Evolutionary conservation across 1,140 invertebrate species (phyloP).

Genomic region (Drosophila pachea): DNA sequence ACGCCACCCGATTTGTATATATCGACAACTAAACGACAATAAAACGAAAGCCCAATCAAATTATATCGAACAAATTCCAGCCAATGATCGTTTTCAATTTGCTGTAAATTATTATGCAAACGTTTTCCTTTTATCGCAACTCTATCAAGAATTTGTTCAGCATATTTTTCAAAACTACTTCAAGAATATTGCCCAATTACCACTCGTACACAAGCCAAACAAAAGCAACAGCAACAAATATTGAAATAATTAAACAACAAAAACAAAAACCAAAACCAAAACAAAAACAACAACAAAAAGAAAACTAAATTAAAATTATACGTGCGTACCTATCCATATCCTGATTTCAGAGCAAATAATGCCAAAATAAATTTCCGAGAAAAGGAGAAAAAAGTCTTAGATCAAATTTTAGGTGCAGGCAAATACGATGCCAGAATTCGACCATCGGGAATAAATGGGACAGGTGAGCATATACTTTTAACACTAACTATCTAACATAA

Average conservation of each 20-base stretch:
- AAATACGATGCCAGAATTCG: slow-evolving; percentile 95
- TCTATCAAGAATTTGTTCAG: slow-evolving; percentile 43
- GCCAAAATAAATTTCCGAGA: slow-evolving; percentile 92
- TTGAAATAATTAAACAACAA: slow-evolving; percentile 18
- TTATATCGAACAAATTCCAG: slow-evolving; percentile 2
- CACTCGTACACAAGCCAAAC: slow-evolving; percentile 39
- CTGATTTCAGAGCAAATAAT: slow-evolving; percentile 82
- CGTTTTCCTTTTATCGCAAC: slow-evolving; percentile 52
- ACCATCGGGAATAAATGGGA: slow-evolving; percentile 94
- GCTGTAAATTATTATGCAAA: slow-evolving; percentile 65
- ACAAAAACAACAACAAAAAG: slow-evolving; percentile 16
- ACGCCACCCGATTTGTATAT: slow-evolving; percentile 60
- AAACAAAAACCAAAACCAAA: slow-evolving; percentile 21
- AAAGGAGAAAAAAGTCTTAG: slow-evolving; percentile 95
- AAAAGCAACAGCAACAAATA: slow-evolving; percentile 18
- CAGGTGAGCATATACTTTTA: slow-evolving; percentile 83
- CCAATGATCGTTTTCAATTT: slow-evolving; percentile 22
- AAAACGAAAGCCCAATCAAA: slow-evolving; percentile 8
- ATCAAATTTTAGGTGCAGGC: slow-evolving; percentile 93
- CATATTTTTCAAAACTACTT: slow-evolving; percentile 53
- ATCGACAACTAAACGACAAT: slow-evolving; percentile 13
- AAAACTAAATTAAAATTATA: slow-evolving; percentile 70
- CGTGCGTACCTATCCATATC: slow-evolving; percentile 79
- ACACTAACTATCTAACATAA: slow-evolving; percentile 2
- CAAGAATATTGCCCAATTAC: slow-evolving; percentile 34